These are phyloP conservation scores for Branchipolynoe longqiensis DNA, from an alignment of 2,888 invertebrate genomes.

Conservation along the genomic window DNA sequence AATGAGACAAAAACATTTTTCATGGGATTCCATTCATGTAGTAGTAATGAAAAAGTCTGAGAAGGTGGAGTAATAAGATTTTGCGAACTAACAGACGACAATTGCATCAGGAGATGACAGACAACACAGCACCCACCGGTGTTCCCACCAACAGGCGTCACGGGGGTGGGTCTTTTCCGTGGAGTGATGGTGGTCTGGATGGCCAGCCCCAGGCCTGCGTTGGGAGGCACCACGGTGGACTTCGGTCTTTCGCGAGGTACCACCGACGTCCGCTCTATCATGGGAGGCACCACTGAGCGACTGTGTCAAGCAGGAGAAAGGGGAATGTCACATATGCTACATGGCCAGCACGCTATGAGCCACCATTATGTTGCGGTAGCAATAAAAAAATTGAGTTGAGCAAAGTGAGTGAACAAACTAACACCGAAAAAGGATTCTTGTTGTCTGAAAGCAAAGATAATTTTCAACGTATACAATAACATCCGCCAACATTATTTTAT, in stretches of 20 bases:
- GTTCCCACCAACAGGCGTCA: constrained; percentile 68
- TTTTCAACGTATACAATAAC: no score
- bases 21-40: no score
- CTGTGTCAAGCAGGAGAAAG: not conserved
- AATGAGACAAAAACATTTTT: no score
- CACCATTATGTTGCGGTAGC: no score
- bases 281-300: constrained; percentile 12
- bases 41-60: no score
- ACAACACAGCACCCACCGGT: constrained; percentile 10
- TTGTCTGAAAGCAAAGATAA: not conserved
- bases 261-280: constrained; percentile 60
- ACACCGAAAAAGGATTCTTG: not conserved
- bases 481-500: no score
- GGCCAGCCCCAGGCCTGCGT: constrained; percentile 73
- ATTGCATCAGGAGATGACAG: not conserved
- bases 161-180: constrained; percentile 73
- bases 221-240: constrained; percentile 25
- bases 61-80: no score
- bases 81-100: no score
- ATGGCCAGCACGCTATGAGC: no score
- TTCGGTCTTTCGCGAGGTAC: constrained; percentile 65
- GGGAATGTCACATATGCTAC: no score
- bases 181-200: constrained; percentile 71
- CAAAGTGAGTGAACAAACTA: not conserved
- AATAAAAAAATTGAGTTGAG: not conserved